phyloP scores from a whole-genome alignment of 1,140 invertebrate genomes.

The Sarcophaga bullata region DNA sequence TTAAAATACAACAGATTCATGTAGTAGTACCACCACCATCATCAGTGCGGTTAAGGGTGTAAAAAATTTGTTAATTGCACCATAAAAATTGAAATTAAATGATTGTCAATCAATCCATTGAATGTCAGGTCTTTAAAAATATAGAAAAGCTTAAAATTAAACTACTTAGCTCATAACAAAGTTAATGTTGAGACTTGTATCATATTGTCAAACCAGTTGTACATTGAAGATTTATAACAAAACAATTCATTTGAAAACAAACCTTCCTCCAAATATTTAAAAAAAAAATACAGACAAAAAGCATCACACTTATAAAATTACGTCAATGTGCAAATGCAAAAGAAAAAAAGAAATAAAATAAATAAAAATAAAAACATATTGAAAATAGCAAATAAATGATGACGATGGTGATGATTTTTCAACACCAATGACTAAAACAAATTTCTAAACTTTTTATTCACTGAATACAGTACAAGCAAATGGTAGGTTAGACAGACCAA shows the following conservation, averaged over 20 bases:
- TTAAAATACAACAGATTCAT: too few relatives aligned
- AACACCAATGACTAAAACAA: background rate
- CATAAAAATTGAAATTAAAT: too few relatives aligned
- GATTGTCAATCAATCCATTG: too few relatives aligned
- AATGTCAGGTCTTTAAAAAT: too few relatives aligned
- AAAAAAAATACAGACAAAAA: background rate
- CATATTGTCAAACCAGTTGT: too few relatives aligned
- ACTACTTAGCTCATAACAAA: too few relatives aligned
- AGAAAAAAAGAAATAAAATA: background rate
- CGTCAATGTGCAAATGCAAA: background rate
- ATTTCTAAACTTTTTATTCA: background rate
- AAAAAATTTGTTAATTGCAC: too few relatives aligned
- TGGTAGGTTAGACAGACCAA: background rate
- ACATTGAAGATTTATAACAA: too few relatives aligned
- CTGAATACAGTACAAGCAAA: background rate
- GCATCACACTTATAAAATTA: background rate
- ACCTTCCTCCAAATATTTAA: background rate
- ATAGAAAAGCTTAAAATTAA: too few relatives aligned
- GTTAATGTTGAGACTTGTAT: too few relatives aligned
- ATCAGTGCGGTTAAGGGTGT: too few relatives aligned
- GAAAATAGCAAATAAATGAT: background rate
- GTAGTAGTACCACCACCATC: too few relatives aligned
- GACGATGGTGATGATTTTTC: background rate
- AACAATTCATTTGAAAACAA: background rate
- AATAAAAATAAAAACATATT: background rate